Evolutionary conservation across 2,888 invertebrate genomes (phyloP).

Genomic region (Endotricha flammealis): DNA sequence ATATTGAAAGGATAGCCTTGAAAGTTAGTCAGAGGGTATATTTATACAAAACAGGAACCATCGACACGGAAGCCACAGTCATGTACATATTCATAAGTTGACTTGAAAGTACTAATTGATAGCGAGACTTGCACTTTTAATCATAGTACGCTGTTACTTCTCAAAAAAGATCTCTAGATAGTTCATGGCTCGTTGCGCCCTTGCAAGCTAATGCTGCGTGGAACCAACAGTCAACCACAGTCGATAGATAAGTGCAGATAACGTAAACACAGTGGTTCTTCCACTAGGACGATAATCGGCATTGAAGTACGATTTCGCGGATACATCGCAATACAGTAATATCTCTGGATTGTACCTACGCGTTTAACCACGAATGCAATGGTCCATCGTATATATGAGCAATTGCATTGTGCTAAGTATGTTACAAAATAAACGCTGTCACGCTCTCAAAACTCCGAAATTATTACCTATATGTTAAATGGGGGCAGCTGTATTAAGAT

Average conservation of each 20-base stretch:
- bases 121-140: too few relatives aligned
- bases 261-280: conserved; percentile 16
- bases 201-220: too few relatives aligned
- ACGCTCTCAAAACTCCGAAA: conserved; percentile 45
- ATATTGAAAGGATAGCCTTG: conserved; percentile 15
- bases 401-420: conserved; percentile 19
- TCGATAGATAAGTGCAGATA: too few relatives aligned
- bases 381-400: conserved; percentile 7
- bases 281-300: conserved; percentile 25
- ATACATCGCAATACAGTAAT: conserved; percentile 34
- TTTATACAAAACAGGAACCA: conserved; percentile 4
- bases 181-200: too few relatives aligned
- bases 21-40: conserved; percentile 12
- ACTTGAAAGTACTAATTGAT: too few relatives aligned
- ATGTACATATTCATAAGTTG: too few relatives aligned
- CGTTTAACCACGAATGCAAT: conserved; percentile 13
- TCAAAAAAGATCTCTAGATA: too few relatives aligned
- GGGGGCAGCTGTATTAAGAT: not conserved
- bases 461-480: conserved; percentile 5
- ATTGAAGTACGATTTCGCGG: conserved; percentile 49
- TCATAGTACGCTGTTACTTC: too few relatives aligned
- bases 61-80: conserved; percentile 5
- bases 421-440: conserved; percentile 44
- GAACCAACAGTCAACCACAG: too few relatives aligned
- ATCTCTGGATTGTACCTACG: conserved; percentile 16